Evolutionary conservation across 92 coral and sea anemone species (phyloP).

Genomic region (Parazoanthus atlanticus): DNA sequence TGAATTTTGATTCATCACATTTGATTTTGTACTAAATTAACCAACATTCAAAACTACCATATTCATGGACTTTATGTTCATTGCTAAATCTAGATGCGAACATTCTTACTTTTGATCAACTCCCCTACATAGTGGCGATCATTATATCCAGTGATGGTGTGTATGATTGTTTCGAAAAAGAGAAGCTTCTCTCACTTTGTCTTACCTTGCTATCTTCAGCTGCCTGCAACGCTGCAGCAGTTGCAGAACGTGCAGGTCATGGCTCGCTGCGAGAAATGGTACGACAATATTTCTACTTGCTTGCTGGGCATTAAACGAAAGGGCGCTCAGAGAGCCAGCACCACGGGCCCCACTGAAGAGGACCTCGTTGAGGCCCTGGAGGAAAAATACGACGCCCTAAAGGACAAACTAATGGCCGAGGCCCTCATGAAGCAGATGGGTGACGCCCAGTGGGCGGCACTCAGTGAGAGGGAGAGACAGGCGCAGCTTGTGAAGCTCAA

Average conservation of each 20-base stretch:
- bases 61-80: no score
- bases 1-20: no score
- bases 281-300: conserved; percentile 92
- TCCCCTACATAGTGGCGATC: no score
- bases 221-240: conserved; percentile 79
- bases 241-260: conserved; percentile 86
- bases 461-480: conserved; percentile 92
- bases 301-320: conserved; percentile 82
- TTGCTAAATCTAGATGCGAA: no score
- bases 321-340: conserved; percentile 59
- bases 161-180: no score
- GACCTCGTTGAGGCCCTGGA: conserved; percentile 96
- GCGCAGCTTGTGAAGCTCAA: conserved; percentile 82
- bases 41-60: no score
- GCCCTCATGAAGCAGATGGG: conserved; percentile 96
- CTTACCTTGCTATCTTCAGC: conserved; percentile 47
- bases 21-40: no score
- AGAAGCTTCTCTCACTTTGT: not conserved
- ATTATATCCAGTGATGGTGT: no score
- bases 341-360: conserved; percentile 79
- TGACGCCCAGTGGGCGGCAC: conserved; percentile 90
- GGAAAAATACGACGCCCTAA: conserved; percentile 94
- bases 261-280: conserved; percentile 94
- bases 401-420: conserved; percentile 91
- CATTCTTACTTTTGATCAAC: no score